Conservation (phyloP, 2,797 vertebrate genomes). For the Intellagama lesueurii region DNA sequence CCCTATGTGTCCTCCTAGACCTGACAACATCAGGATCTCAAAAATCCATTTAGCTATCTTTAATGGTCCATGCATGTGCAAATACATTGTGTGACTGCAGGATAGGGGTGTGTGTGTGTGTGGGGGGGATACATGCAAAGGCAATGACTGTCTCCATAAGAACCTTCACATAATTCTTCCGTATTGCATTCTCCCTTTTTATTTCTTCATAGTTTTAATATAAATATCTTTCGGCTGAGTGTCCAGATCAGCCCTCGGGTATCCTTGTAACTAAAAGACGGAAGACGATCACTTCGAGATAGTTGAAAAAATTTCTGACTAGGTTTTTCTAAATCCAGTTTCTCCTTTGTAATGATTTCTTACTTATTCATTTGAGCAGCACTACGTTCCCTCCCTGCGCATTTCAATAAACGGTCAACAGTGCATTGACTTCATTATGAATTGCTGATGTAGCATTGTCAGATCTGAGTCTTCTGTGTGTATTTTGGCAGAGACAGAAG, state of each 20-base stretch:
- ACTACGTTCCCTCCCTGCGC: slow-evolving; percentile 20
- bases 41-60: not conserved
- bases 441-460: slow-evolving; percentile 58
- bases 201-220: slow-evolving; percentile 28
- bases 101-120: no score
- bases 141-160: slow-evolving; percentile 58
- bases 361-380: slow-evolving; percentile 55
- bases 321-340: not conserved
- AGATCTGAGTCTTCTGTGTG: slow-evolving; percentile 60
- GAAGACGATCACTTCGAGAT: slow-evolving; percentile 25
- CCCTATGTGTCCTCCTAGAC: not conserved
- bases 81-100: not conserved
- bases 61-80: not conserved
- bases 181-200: slow-evolving; percentile 44
- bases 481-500: slow-evolving; percentile 62
- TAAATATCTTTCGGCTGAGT: not conserved
- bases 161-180: slow-evolving; percentile 45
- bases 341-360: slow-evolving; percentile 41
- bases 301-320: slow-evolving; percentile 41
- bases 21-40: not conserved
- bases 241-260: not conserved
- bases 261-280: not conserved
- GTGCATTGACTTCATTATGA: slow-evolving; percentile 61
- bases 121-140: not conserved
- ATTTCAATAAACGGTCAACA: slow-evolving; percentile 64